These are phyloP conservation scores for Cerceris ruficornis DNA, from an alignment of 2,888 invertebrate species.

Conservation along the genomic window DNA sequence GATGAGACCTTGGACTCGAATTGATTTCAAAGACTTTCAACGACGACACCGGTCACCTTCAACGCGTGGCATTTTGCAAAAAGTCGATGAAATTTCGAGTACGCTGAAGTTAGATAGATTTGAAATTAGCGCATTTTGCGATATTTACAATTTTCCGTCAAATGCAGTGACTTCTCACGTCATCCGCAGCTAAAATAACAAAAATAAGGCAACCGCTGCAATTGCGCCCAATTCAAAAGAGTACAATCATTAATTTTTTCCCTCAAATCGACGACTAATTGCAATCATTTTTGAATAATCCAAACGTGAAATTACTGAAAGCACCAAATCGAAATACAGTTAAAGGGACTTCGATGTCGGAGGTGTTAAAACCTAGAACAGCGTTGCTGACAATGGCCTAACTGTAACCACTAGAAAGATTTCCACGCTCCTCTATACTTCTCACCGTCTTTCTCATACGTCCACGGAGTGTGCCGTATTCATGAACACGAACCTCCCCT, in stretches of 20 bases:
- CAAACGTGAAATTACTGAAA: slow-evolving; percentile 49
- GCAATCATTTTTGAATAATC: slow-evolving; percentile 45
- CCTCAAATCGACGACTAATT: slow-evolving; percentile 31
- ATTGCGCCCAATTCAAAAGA: background rate
- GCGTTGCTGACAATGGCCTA: slow-evolving; percentile 59
- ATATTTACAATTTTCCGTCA: background rate
- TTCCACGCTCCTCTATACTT: slow-evolving; percentile 64
- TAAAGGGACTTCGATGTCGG: slow-evolving; percentile 48
- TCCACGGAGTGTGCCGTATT: slow-evolving; percentile 21
- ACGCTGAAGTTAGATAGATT: no score
- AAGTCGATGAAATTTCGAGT: no score
- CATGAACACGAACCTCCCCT: slow-evolving; percentile 31
- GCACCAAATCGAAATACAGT: slow-evolving; percentile 31
- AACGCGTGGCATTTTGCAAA: no score
- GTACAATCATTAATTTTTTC: background rate
- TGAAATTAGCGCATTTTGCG: no score
- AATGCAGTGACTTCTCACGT: background rate
- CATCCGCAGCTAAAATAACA: no score
- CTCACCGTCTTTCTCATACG: slow-evolving; percentile 30
- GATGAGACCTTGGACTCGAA: no score
- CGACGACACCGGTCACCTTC: no score
- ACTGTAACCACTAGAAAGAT: slow-evolving; percentile 61
- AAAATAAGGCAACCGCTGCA: no score
- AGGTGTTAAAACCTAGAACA: slow-evolving; percentile 59
- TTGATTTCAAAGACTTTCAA: no score